Percentiles rank a stretch among this genome's conserved stretches.
phyloP scores from a whole-genome alignment of 2,888 invertebrate genomes.

The Plebejus anna region DNA sequence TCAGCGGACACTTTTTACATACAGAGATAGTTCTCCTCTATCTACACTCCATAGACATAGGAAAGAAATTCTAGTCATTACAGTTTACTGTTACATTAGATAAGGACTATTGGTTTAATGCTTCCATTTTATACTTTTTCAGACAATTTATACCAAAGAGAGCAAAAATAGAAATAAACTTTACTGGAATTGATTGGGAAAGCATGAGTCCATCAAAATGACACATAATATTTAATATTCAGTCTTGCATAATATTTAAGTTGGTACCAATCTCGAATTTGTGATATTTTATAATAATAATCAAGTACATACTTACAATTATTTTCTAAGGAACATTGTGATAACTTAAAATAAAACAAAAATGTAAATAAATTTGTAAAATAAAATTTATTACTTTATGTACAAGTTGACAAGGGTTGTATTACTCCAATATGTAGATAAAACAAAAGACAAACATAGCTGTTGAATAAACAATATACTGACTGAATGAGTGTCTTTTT shows the following conservation, averaged over 20 bases:
- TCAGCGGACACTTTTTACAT: too few relatives aligned
- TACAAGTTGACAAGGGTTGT: slow-evolving; percentile 68
- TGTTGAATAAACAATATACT: slow-evolving; percentile 21
- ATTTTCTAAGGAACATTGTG: slow-evolving; percentile 26
- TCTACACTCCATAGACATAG: too few relatives aligned
- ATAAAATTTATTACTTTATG: slow-evolving; percentile 76
- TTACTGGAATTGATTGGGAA: slow-evolving; percentile 76
- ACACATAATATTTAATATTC: slow-evolving; percentile 15
- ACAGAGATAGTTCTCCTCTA: too few relatives aligned
- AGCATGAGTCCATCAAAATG: slow-evolving; percentile 43
- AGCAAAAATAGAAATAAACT: slow-evolving; percentile 84
- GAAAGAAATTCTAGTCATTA: too few relatives aligned
- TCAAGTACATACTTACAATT: slow-evolving; percentile 12
- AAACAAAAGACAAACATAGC: slow-evolving; percentile 24
- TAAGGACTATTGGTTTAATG: neutral
- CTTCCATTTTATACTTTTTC: slow-evolving; percentile 41
- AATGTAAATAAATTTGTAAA: slow-evolving; percentile 62
- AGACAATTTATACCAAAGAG: slow-evolving; percentile 83
- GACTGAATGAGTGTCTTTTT: slow-evolving; percentile 2
- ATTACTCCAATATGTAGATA: slow-evolving; percentile 54
- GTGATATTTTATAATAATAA: slow-evolving; percentile 26
- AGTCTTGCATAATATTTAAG: neutral
- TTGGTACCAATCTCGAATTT: neutral
- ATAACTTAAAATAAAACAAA: slow-evolving; percentile 50
- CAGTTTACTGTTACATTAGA: too few relatives aligned